phyloP scores from a whole-genome alignment of 2,113 vertebrate genomes.

The cattle (Bos taurus) region DNA sequence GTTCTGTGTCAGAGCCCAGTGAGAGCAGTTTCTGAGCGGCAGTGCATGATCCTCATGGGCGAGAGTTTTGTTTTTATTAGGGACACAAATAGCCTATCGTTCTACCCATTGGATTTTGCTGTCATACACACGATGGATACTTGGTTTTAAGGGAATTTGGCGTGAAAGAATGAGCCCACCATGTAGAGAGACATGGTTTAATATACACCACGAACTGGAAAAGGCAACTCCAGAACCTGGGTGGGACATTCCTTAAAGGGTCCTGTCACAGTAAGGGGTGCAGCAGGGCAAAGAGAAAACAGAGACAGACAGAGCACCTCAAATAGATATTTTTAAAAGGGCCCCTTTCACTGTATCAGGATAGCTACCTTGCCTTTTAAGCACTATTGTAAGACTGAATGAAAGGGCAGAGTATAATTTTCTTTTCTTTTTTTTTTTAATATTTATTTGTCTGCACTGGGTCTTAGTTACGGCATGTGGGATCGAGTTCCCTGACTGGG shows the following conservation, averaged over 20 bases:
- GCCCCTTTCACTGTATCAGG: background rate
- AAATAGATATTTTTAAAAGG: background rate
- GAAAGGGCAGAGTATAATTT: background rate
- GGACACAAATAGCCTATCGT: background rate
- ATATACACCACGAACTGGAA: background rate
- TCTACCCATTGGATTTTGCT: background rate
- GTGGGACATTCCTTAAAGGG: background rate
- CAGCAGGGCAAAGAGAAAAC: background rate
- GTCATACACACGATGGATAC: background rate
- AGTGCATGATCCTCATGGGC: background rate
- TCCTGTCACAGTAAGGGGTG: background rate
- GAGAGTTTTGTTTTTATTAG: constrained; percentile 6
- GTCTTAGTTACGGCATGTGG: background rate
- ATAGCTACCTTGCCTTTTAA: background rate
- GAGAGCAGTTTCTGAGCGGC: background rate
- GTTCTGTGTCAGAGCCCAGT: background rate
- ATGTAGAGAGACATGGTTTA: background rate
- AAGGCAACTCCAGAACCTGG: background rate
- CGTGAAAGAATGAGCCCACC: background rate
- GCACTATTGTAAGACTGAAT: background rate
- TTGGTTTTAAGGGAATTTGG: background rate
- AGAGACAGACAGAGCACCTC: background rate
- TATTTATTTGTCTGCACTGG: background rate
- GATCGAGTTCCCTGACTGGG: background rate
- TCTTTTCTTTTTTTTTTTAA: background rate